Evolutionary conservation across 2,113 vertebrate species (phyloP), one percentile per base, ranked within the genome.

Genomic region (Mellivora capensis): DNA sequence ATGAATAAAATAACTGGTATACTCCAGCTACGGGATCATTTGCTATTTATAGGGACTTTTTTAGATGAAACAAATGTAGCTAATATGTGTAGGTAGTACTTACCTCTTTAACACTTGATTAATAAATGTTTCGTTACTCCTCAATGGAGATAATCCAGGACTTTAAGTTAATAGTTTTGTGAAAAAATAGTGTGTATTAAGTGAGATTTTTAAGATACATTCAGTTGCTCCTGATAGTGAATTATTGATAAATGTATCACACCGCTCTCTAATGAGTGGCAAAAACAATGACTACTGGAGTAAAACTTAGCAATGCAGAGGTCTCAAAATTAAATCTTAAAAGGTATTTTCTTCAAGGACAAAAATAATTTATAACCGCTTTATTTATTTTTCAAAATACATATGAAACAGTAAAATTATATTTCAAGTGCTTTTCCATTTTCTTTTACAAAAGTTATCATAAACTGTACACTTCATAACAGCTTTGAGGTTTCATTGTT

Each of bases 381-480:
- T 99, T 99, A 99, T 99, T 99, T 98, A 97, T 99, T 99, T 98
- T 98, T 99, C 99, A 99, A 99, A 99, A 99, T 99, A 99, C 99
- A 99, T 99, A 99, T 98, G 99, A 99, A 99, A 99, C 99, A 99
- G 98, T 98, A 99, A 99, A 99, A 99, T 99, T 98, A 99, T 99
- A 99, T 99, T 99, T 99, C 98, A 99, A 99, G 99, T 99, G 93
- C 98, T 99, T 99, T 98, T 98, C 98, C 98, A 99, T 98, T 98
- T 99, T 99, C 98, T 98, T 96, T 99, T 99, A 99, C 99, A 99
- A 99, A 99, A 99, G 98, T 99, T 99, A 99, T 99, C 99, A 99
- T 99, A 99, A 99, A 99, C 99, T 99, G 99, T 99, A 99, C 99
- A 99, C 99, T 99, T 99, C 98, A 98, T 99, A 98, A 99, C 99